Conservation (phyloP, 2,888 invertebrate species). For the Campoletis raptor region DNA sequence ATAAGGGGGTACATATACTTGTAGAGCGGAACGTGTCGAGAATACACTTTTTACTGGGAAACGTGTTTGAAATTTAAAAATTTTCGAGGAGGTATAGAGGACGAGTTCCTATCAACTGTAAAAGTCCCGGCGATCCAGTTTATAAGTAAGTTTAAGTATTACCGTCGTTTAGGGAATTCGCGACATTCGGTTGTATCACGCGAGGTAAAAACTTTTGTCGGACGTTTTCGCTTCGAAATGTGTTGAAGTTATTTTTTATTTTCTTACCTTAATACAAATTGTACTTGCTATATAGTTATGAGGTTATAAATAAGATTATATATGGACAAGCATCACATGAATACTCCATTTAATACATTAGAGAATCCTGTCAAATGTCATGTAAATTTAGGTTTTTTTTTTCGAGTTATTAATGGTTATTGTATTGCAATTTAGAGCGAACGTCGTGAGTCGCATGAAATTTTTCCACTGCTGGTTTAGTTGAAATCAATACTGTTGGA, state of each 20-base stretch:
- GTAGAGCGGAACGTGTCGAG: constrained; percentile 69
- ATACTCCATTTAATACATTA: neutral
- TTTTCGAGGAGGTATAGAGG: constrained; percentile 1
- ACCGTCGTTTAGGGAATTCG: constrained; percentile 70
- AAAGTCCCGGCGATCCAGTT: constrained; percentile 62
- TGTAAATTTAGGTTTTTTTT: neutral
- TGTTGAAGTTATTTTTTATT: constrained; percentile 14
- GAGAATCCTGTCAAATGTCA: neutral
- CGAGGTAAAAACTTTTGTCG: constrained; percentile 31
- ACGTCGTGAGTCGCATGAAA: constrained; percentile 59
- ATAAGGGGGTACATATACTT: constrained; percentile 56
- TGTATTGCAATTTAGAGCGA: constrained; percentile 54
- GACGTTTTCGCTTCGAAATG: constrained; percentile 18
- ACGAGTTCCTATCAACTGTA: constrained; percentile 58
- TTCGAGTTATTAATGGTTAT: constrained; percentile 2
- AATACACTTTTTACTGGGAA: constrained; percentile 70
- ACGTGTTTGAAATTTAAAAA: constrained; percentile 70
- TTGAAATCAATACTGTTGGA: constrained; percentile 70
- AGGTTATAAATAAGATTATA: neutral
- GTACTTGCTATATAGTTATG: neutral
- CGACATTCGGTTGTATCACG: constrained; percentile 62
- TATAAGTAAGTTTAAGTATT: constrained; percentile 65
- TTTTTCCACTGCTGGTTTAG: constrained; percentile 70
- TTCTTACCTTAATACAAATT: neutral
- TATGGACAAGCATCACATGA: neutral